Percentiles rank a stretch among this genome's conserved stretches.
Evolutionary conservation across 2,888 invertebrate species (phyloP).

Genomic region (Steromphala cineraria): DNA sequence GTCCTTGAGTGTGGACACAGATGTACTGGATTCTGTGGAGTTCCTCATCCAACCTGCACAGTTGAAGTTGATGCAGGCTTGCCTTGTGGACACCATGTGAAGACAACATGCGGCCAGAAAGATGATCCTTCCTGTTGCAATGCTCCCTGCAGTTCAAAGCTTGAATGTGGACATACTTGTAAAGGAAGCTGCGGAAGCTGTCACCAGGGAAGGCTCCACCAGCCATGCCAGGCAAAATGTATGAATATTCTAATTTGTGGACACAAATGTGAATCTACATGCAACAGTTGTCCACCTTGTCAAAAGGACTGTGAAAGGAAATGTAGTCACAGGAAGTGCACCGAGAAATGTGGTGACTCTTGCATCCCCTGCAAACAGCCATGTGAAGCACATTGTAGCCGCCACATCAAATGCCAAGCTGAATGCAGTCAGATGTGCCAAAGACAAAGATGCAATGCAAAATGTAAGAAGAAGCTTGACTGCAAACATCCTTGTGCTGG

Average conservation of each 20-base stretch:
- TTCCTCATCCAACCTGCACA: neutral
- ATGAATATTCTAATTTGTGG: constrained; percentile 77
- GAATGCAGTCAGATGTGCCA: constrained; percentile 72
- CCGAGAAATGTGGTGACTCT: constrained; percentile 58
- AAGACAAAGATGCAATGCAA: constrained; percentile 53
- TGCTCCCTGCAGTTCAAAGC: constrained; percentile 21
- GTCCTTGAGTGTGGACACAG: neutral
- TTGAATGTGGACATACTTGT: constrained; percentile 62
- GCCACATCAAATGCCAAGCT: constrained; percentile 55
- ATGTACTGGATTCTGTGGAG: no score
- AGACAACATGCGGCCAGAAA: constrained; percentile 50
- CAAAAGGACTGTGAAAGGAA: constrained; percentile 71
- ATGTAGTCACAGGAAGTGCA: constrained; percentile 68
- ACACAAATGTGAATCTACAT: constrained; percentile 67
- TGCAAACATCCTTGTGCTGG: constrained; percentile 82
- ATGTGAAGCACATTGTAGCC: constrained; percentile 71
- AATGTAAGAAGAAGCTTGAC: constrained; percentile 41
- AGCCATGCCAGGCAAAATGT: constrained; percentile 70
- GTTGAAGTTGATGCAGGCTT: constrained; percentile 42
- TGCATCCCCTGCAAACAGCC: constrained; percentile 70
- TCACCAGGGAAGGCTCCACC: constrained; percentile 80
- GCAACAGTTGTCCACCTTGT: constrained; percentile 72
- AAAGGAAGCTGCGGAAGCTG: constrained; percentile 77
- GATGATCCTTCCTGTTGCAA: constrained; percentile 49
- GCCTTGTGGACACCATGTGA: constrained; percentile 57